Percentiles rank a stretch among this genome's conserved stretches.
phyloP scores from a whole-genome alignment of 1,140 invertebrate genomes.

The Drosophila mayri region DNA sequence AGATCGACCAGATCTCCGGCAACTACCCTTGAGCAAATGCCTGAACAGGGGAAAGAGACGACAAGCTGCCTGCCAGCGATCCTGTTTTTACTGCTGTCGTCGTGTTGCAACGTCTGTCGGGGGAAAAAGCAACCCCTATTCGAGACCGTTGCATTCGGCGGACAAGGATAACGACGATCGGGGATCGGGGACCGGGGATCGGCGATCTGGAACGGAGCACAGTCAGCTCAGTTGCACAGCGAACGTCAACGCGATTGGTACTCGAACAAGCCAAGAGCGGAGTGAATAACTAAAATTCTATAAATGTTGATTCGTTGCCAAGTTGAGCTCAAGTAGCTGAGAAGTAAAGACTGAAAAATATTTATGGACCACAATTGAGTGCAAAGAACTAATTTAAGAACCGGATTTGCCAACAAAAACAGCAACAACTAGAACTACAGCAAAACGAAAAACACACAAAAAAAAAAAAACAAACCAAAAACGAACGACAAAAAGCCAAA shows the following conservation, averaged over 20 bases:
- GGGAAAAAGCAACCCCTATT: slow-evolving; percentile 66
- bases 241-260: slow-evolving; percentile 68
- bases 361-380: slow-evolving; percentile 47
- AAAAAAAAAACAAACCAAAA: neutral
- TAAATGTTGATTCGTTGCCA: slow-evolving; percentile 38
- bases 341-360: slow-evolving; percentile 29
- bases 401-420: slow-evolving; percentile 57
- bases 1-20: slow-evolving; percentile 11
- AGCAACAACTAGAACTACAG: slow-evolving; percentile 20
- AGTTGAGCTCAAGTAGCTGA: slow-evolving; percentile 11
- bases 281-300: slow-evolving; percentile 21
- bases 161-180: slow-evolving; percentile 69
- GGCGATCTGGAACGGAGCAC: slow-evolving; percentile 73
- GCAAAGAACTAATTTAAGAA: slow-evolving; percentile 76
- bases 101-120: slow-evolving; percentile 24
- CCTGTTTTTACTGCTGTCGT: slow-evolving; percentile 48
- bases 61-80: slow-evolving; percentile 19
- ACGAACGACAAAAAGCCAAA: slow-evolving; percentile 32
- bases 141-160: slow-evolving; percentile 44
- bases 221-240: slow-evolving; percentile 76
- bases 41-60: slow-evolving; percentile 3
- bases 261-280: slow-evolving; percentile 30
- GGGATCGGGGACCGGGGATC: slow-evolving; percentile 51
- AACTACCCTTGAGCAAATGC: slow-evolving; percentile 35
- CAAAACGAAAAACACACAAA: neutral